Base-by-base conservation (phyloP, 2,797 vertebrate species). In the Champsocephalus esox region DNA sequence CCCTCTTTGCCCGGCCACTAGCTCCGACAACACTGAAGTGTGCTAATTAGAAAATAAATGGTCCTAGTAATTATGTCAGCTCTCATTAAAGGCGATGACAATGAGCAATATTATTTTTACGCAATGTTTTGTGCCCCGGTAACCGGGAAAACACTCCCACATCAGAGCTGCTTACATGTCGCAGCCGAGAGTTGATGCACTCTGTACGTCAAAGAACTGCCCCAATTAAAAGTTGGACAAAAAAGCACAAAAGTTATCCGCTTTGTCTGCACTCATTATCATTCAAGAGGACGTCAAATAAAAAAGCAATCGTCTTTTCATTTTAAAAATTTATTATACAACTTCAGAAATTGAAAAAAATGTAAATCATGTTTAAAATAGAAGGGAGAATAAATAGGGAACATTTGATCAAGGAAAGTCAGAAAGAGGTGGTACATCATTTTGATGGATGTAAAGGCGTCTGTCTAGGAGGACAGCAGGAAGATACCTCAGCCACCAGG, bases 41-140 rank as follows among this genome's bases (percentile, higher is more conserved):
- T 99, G 98, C 97, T 99, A 99, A 98, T 99, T 98, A 98, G 95
- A 97, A 96, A 94, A 97, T 95, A 99, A 98, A 96, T 95, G 95
- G 96, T 96, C 96, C 95, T 95, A 97, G 97, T 96, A 97, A 97
- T 98, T 96, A 97, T 96, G 98, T 99, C 97, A 97, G 94, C 94
- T 96, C 96, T 95, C 34, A 94, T 99, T 98, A 99, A 94, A 91
- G 89, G 91, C 87, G 73, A 80, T 85, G 94, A 98, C 97, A 98
- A 98, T 97, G 96, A 94, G 51, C 90, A 97, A 98, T 97, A 98
- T 98, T 98, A 97, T 98, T 98, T 97, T 96, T 97, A 96, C 87
- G 95, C 96, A 98, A 92, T 96, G 96, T 97, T 97, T 98, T 97
- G 96, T 97, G 89, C 85, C 88, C 90, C 73, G 83, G 70, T 62